phyloP scores from a whole-genome alignment of 1,140 invertebrate genomes.

The Chironomus tepperi region DNA sequence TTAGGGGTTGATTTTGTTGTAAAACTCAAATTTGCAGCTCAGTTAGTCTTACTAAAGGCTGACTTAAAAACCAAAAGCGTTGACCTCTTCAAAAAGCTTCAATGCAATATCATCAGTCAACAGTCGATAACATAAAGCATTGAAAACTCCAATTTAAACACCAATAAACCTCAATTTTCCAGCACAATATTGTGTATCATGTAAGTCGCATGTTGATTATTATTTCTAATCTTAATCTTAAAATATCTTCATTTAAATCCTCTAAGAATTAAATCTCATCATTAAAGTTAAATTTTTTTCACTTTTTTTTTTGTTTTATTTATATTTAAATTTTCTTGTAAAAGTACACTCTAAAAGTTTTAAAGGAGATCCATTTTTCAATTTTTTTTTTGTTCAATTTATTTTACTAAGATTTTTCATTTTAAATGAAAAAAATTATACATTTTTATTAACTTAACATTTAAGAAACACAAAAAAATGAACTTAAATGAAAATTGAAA shows the following conservation, averaged over 20 bases:
- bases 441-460: too few species aligned
- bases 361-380: constrained; percentile 1
- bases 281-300: constrained; percentile 3
- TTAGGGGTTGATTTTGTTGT: too few species aligned
- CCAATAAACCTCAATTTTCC: too few species aligned
- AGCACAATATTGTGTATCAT: background rate
- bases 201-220: background rate
- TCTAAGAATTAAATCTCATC: background rate
- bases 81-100: too few species aligned
- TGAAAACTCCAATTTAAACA: too few species aligned
- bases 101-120: too few species aligned
- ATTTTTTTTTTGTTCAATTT: background rate
- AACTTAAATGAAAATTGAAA: background rate
- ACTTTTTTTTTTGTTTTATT: background rate
- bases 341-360: constrained; percentile 8
- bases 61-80: too few species aligned
- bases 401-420: background rate
- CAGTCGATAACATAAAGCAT: too few species aligned
- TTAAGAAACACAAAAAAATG: background rate
- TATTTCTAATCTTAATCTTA: background rate
- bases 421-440: too few species aligned
- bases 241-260: too few species aligned
- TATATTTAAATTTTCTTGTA: background rate
- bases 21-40: too few species aligned
- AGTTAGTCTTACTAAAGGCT: too few species aligned